These are phyloP conservation scores for Pteria penguin DNA, from an alignment of 2,888 invertebrate genomes.

Conservation along the genomic window DNA sequence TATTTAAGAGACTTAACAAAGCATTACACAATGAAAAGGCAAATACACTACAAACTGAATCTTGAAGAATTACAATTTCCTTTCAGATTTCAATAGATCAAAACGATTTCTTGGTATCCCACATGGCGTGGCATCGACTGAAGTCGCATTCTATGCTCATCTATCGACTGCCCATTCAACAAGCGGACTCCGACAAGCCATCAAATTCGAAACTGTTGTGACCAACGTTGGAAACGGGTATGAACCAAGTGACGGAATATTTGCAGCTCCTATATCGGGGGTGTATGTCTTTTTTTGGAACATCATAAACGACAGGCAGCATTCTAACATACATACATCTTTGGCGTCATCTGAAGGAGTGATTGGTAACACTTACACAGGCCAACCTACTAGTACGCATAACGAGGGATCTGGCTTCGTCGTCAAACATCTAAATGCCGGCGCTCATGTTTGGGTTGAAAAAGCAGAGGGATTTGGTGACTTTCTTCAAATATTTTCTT, in stretches of 20 bases:
- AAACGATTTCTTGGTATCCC: neutral
- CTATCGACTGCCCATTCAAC: neutral
- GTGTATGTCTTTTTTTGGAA: neutral
- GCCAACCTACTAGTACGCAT: neutral
- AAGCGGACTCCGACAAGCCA: neutral
- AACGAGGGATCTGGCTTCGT: neutral
- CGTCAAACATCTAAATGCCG: neutral
- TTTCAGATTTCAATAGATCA: neutral
- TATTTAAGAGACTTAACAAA: too few relatives aligned
- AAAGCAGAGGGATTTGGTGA: neutral
- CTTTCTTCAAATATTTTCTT: neutral
- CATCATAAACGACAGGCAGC: neutral
- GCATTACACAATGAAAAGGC: too few relatives aligned
- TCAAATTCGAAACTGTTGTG: neutral
- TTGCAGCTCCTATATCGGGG: neutral
- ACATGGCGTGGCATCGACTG: neutral
- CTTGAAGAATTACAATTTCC: too few relatives aligned
- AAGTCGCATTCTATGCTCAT: neutral
- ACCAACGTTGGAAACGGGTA: neutral
- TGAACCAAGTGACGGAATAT: neutral
- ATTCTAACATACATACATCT: neutral
- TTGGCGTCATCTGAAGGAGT: neutral
- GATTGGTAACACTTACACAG: neutral
- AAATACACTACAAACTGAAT: too few relatives aligned
- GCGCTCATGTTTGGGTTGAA: neutral